Evolutionary conservation across 2,113 vertebrate genomes (phyloP), one percentile per base, ranked within the genome.

Genomic region (Forbesichthys papilliferus): DNA sequence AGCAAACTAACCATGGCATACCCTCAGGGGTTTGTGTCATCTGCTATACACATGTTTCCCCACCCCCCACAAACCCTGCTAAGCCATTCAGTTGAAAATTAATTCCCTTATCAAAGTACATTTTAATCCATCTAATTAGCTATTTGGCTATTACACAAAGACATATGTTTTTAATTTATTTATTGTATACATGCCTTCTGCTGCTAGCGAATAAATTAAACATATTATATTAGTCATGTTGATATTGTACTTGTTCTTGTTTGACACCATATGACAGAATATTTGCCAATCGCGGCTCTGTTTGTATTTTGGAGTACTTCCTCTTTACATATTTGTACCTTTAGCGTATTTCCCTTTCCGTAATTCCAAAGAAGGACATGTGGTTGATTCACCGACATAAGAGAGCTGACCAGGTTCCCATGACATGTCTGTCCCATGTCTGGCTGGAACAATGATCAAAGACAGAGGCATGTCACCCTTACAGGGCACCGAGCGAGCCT

Each of bases 121-220:
- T 81, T 90, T 90, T 91, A 91, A 91, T 90, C 88, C 83, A 82
- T 84, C 88, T 90, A 90, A 90, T 91, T 88, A 89, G 86, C 83
- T 88, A 84, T 87, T 82, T 87, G 85, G 81, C 79, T 81, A 52
- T 58, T 64, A 72, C 79, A 81, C 80, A 85, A 85, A 87, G 88
- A 77, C 85, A 53, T 49, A 12, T 71, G 81, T 87, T 87, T 84
- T 88, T 88, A 80, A 87, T 76, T 85, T 77, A 87, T 86, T 85
- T 89, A 84, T 83, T 64, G 78, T 33, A 58, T 16, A 78, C 78
- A 77, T 66, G 75, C 75, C 80, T n/a, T 20, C 69, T 48, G 81
- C 71, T 16, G 76, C 20, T 47, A 71, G 77, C 75, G 80, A 81
- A 86, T 84, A 85, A 85, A 70, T 83, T 84, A 84, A 89, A 87